Conservation (phyloP, 2,888 invertebrate species). For the Phengaris alcon region DNA sequence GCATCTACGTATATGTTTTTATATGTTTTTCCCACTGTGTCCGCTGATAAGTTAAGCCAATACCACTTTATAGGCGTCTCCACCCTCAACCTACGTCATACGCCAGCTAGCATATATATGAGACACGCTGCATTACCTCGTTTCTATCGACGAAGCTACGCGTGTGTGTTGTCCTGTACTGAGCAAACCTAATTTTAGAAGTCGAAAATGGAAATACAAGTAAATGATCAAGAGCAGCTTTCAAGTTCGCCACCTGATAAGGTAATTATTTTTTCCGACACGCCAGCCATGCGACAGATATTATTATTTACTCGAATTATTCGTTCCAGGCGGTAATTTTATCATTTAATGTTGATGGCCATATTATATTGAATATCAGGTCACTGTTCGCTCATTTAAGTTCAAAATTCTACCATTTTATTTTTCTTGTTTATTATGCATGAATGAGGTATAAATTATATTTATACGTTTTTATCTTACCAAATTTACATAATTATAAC, state of each 20-base stretch:
- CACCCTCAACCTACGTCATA: not conserved
- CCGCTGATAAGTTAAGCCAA: not conserved
- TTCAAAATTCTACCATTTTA: not conserved
- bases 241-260: conserved; percentile 53
- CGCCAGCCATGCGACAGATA: conserved; percentile 35
- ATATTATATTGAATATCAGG: conserved; percentile 2
- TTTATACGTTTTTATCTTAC: too few relatives aligned
- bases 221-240: conserved; percentile 35
- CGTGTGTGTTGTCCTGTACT: not conserved
- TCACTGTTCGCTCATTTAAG: not conserved
- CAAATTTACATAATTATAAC: too few relatives aligned
- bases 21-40: not conserved
- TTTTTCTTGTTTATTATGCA: too few relatives aligned
- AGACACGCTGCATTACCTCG: not conserved
- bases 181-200: not conserved
- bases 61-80: not conserved
- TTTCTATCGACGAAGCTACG: conserved; percentile 9
- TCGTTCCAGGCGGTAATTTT: not conserved
- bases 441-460: too few relatives aligned
- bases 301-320: not conserved
- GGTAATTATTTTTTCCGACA: conserved; percentile 40
- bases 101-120: not conserved
- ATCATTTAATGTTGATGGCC: not conserved
- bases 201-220: conserved; percentile 15
- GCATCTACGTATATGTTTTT: too few relatives aligned